Evolutionary conservation across 2,888 invertebrate genomes (phyloP).

Genomic region (Caenorhabditis parvicauda): DNA sequence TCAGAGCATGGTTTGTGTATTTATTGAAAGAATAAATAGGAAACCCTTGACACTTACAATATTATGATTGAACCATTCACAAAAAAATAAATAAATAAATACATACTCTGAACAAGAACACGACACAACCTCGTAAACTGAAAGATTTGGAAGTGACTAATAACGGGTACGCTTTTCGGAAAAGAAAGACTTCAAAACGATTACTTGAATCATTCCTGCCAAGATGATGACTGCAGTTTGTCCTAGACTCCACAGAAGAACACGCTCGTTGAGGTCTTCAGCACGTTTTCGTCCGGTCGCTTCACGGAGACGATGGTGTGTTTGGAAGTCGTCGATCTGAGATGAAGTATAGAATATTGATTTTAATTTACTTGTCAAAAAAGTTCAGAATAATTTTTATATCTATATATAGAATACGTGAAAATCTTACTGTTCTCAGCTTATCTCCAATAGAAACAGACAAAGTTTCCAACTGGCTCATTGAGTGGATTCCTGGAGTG

Average conservation of each 20-base stretch:
- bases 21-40: too few relatives aligned
- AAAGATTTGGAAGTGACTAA: constrained; percentile 5
- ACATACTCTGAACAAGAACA: background rate
- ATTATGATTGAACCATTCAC: too few relatives aligned
- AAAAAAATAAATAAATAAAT: constrained; percentile 3
- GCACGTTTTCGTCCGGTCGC: constrained; percentile 91
- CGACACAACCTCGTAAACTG: constrained; percentile 2
- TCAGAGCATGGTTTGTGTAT: too few relatives aligned
- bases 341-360: constrained; percentile 67
- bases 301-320: constrained; percentile 90
- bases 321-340: constrained; percentile 89
- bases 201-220: constrained; percentile 85
- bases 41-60: too few relatives aligned
- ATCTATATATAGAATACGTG: background rate
- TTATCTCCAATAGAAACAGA: constrained; percentile 55
- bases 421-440: constrained; percentile 42
- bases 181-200: constrained; percentile 59
- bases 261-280: constrained; percentile 91
- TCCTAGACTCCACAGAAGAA: constrained; percentile 86
- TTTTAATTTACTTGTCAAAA: constrained; percentile 3
- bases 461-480: constrained; percentile 50
- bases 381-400: background rate
- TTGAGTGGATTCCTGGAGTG: constrained; percentile 38
- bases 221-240: constrained; percentile 82
- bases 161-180: constrained; percentile 54